A percentile compares a stretch with the other conserved stretches of the same genome.
Conservation (phyloP, 2,797 vertebrate genomes). For the Helarctos malayanus region DNA sequence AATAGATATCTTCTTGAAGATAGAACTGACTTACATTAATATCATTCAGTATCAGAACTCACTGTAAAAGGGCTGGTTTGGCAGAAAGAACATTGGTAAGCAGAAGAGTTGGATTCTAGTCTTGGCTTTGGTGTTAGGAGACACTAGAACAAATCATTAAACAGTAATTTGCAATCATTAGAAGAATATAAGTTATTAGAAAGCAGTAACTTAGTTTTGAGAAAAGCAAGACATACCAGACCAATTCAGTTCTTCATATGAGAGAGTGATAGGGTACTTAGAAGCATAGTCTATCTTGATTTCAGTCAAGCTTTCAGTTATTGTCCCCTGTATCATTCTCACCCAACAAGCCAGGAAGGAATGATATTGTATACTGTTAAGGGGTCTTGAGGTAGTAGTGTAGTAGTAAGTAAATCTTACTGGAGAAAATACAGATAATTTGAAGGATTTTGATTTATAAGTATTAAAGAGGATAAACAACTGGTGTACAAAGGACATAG, state of each 20-base stretch:
- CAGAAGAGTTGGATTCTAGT: conserved; percentile 8
- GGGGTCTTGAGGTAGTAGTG: not conserved
- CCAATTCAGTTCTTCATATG: not conserved
- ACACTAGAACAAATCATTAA: not conserved
- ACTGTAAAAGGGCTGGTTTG: not conserved
- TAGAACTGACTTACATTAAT: conserved; percentile 20
- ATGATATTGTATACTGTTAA: not conserved
- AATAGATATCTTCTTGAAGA: not conserved
- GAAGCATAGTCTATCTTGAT: not conserved
- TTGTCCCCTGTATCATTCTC: not conserved
- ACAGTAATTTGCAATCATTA: not conserved
- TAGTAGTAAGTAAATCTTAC: not conserved
- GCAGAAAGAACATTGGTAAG: conserved; percentile 8
- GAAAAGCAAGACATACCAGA: not conserved
- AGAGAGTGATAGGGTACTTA: not conserved
- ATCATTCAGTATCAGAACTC: not conserved
- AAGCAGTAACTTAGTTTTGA: not conserved
- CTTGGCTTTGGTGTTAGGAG: not conserved
- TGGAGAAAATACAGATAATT: not conserved
- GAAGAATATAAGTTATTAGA: not conserved
- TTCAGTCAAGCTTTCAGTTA: not conserved
- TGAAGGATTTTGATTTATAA: conserved; percentile 36
- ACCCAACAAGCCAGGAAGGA: not conserved
- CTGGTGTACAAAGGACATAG: not conserved
- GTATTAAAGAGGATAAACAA: not conserved